phyloP scores from a whole-genome alignment of 2,113 vertebrate genomes.

The Grammatotria lemairii region DNA sequence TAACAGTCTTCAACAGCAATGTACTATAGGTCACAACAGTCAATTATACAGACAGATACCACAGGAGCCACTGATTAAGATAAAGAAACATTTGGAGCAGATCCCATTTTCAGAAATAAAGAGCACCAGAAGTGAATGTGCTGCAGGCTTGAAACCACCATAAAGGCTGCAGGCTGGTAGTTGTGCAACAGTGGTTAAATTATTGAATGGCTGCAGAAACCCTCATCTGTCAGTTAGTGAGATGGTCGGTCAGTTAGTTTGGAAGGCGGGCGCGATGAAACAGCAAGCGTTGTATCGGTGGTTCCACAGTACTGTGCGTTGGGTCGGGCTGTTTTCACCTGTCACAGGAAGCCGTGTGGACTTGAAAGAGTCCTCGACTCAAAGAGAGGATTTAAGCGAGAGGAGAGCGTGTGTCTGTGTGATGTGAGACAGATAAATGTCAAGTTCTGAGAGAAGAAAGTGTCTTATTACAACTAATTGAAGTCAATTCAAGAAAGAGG shows the following conservation, averaged over 20 bases:
- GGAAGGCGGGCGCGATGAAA: constrained; percentile 8
- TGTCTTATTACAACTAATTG: background rate
- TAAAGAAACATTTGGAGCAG: constrained; percentile 41
- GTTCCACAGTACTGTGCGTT: background rate
- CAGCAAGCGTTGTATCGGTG: constrained; percentile 16
- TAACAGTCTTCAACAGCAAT: constrained; percentile 28
- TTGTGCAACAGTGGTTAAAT: constrained; percentile 51
- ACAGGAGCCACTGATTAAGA: constrained; percentile 53
- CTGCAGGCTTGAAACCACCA: background rate
- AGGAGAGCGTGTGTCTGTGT: background rate
- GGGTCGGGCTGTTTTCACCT: constrained; percentile 19
- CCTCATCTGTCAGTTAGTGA: constrained; percentile 40
- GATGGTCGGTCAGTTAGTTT: constrained; percentile 15
- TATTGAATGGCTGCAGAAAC: constrained; percentile 58
- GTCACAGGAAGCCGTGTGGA: constrained; percentile 18
- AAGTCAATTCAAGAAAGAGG: background rate
- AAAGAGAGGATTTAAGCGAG: constrained; percentile 1
- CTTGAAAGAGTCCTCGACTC: constrained; percentile 28
- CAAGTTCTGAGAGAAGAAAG: background rate
- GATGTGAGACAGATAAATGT: constrained; percentile 29
- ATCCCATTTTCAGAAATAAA: constrained; percentile 11
- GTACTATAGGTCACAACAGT: constrained; percentile 38
- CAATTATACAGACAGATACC: constrained; percentile 38
- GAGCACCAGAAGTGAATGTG: constrained; percentile 2
- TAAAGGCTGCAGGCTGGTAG: constrained; percentile 4